Evolutionary conservation across 2,797 vertebrate species (phyloP), one percentile per base, ranked within the genome.

Genomic region (Leuciscus waleckii): DNA sequence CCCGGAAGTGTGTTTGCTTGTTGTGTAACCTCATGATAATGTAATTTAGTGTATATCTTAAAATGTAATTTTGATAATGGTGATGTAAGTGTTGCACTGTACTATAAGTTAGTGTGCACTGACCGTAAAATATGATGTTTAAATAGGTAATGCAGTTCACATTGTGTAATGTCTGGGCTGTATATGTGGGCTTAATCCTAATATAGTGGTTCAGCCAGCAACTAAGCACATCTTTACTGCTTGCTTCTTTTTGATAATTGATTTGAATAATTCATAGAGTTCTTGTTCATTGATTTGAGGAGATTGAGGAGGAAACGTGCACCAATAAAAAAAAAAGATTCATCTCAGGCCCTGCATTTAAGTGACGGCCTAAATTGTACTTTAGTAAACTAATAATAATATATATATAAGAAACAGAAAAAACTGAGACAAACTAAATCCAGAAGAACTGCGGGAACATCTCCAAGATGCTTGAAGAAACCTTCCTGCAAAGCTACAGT

Each of bases 141-240:
- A 70, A 76, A 68, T 26, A 83, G 32, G 19, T 56, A 84, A 78
- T 41, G 46, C 43, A 67, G 63, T 32, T 5, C 65, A 69, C 56
- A 68, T 56, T 81, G 46, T 56, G 67, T 81, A 70, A 70, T 13
- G 4, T 21, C 61, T 77, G 61, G 63, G 26, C 26, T 65, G 46
- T 16, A 49, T 54, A 26, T 74, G 39, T 74, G 26, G 29, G 32
- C 19, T 14, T 70, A 61, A 70, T 84, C 65, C 51, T 70, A 37
- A 79, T 35, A 19, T 17, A 39, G 21, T 32, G 46, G 6, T 26
- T 10, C 65, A 70, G 5, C 51, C 19, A 76, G 65, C 19, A 77
- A 78, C 10, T 78, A 39, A 61, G 35, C 14, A 61, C 75, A 78
- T 29, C 23, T 58, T 61, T 39, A 39, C 13, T 1, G 54, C 35